Conservation (phyloP, 2,113 vertebrate species). For the Nibea coibor region DNA sequence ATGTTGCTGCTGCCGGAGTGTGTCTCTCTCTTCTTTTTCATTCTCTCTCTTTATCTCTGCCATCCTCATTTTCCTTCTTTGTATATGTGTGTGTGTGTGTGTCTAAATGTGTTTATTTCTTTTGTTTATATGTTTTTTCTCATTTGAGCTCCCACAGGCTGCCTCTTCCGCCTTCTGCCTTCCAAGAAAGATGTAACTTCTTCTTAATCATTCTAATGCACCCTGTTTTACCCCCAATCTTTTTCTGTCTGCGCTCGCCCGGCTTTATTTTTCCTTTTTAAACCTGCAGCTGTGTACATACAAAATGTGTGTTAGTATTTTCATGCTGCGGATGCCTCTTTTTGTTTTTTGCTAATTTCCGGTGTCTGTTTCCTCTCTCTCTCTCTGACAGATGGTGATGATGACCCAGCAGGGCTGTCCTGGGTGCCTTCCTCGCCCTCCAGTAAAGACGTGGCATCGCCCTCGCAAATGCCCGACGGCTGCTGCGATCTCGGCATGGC, state of each 20-base stretch:
- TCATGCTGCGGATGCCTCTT: background rate
- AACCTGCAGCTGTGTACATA: slow-evolving; percentile 36
- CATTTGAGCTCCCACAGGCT: slow-evolving; percentile 64
- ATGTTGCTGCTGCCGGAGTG: slow-evolving; percentile 73
- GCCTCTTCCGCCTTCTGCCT: slow-evolving; percentile 61
- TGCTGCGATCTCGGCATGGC: slow-evolving; percentile 97
- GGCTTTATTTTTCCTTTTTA: no score
- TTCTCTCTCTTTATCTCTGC: slow-evolving; percentile 65
- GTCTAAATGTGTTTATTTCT: slow-evolving; percentile 73
- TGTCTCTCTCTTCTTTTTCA: slow-evolving; percentile 61
- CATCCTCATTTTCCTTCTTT: slow-evolving; percentile 63
- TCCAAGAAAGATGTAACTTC: slow-evolving; percentile 73
- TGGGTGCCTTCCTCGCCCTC: slow-evolving; percentile 99
- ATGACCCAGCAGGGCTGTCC: slow-evolving; percentile 95
- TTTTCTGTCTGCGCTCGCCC: slow-evolving; percentile 25
- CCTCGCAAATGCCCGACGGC: slow-evolving; percentile 97
- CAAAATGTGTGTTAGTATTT: slow-evolving; percentile 19
- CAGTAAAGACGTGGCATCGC: slow-evolving; percentile 99
- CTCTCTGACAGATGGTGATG: slow-evolving; percentile 92
- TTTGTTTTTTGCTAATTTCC: background rate
- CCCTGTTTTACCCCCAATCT: slow-evolving; percentile 59
- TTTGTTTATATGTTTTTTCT: slow-evolving; percentile 64
- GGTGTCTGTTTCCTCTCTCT: slow-evolving; percentile 33
- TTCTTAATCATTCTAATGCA: slow-evolving; percentile 70
- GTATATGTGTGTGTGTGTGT: slow-evolving; percentile 43